Base-by-base conservation (phyloP, 2,888 invertebrate genomes). In the Drosophila mulleri region DNA sequence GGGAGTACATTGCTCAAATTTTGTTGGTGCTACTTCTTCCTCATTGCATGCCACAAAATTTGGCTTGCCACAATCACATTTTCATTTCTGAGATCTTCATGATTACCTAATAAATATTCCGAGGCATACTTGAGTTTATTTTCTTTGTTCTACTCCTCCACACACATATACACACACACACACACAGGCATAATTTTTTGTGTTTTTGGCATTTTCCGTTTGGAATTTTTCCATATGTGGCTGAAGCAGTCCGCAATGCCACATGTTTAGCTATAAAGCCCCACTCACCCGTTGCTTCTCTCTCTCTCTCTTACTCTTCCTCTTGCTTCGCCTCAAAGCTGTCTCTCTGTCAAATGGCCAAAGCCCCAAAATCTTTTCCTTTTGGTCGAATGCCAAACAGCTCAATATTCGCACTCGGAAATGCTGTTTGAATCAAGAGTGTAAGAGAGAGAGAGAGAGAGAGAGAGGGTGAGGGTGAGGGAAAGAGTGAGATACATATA, bases 81-180 rank as follows among this genome's bases (percentile, higher is more conserved):
- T 57, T 57, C 57, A 45, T 57, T 44, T 44, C 44, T 20, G 44
- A 45, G 57, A 45, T 57, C 44, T 57, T 57, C 32, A 29, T 62
- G 56, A 70, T 52, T 50, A 23, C 32, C 50, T 44, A 63, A 63
- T 70, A 70, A 70, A 70, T 70, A 70, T 63, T 44, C 63, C 32
- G 44, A 44, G 56, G 42, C 70, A 56, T 62, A 56, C 44, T 56
- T 52, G 20, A 32, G 44, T 37, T 69, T 44, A 29, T 62, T 56
- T 50, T 44, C 41, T 44, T 29, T 20, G 16, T 20, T 45, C 14
- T 37, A 39, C 16, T 16, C 37, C 6, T 14, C 16, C 37, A 0
- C 37, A 39, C 16, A 14, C 37, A 37, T 2, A 5, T 5, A 37
- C 5, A 37, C 14, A 37, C 14, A 39, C 37, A 14, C 16, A 37